Evolutionary conservation across 37 sponge, comb jelly and placozoan genomes (phyloP).

Genomic region (Agelas oroides): DNA sequence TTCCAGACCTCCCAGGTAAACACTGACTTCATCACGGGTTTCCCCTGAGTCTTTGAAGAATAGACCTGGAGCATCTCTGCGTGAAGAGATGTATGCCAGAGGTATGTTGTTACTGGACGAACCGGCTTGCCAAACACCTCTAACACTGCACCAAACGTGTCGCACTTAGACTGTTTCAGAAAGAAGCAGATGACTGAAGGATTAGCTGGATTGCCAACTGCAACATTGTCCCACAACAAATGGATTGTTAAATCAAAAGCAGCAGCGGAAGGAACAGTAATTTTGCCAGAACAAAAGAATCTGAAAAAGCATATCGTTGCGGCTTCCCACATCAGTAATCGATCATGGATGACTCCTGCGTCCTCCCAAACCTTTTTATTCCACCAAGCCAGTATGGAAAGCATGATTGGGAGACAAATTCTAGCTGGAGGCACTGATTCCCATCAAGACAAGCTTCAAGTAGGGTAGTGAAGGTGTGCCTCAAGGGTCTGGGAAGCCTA

Average conservation of each 20-base stretch:
- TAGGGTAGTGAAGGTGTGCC: slow-evolving; percentile 2
- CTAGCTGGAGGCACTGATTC: neutral
- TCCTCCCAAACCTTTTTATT: neutral
- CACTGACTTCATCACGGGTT: slow-evolving; percentile 2
- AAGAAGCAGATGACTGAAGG: neutral
- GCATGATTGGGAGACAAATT: neutral
- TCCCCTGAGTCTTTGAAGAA: neutral
- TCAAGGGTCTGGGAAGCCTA: slow-evolving; percentile 13
- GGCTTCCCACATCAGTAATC: slow-evolving; percentile 38
- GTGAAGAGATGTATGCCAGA: neutral
- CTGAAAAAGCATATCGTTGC: slow-evolving; percentile 43
- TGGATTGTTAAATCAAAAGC: slow-evolving; percentile 1
- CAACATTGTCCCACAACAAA: slow-evolving; percentile 9
- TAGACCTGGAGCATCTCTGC: neutral
- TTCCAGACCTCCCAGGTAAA: neutral
- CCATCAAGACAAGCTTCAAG: neutral
- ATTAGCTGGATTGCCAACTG: neutral
- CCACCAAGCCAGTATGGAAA: neutral
- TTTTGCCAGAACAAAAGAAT: slow-evolving; percentile 45
- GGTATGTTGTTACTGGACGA: neutral
- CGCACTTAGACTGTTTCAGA: slow-evolving; percentile 12
- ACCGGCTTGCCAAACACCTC: neutral
- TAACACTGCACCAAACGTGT: slow-evolving; percentile 1
- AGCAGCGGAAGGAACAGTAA: slow-evolving; percentile 1
- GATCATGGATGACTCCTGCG: neutral